Base-by-base conservation (phyloP, 2,888 invertebrate genomes). In the Iselma pallidipennis region DNA sequence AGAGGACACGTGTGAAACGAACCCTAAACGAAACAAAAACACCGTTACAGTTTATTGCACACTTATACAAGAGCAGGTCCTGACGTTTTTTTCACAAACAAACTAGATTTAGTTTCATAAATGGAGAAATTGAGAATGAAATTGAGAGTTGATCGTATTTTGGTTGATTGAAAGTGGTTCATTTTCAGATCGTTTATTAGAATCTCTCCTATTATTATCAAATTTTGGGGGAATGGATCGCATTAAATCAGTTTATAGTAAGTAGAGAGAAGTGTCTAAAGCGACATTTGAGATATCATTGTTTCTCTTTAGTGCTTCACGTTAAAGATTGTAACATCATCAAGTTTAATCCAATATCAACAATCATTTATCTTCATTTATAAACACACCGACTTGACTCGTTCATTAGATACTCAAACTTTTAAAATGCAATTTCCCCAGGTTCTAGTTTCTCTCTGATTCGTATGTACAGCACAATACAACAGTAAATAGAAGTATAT, bases 321-420 rank as follows among this genome's bases (percentile, higher is more conserved):
- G 73, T 77, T n/a, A 74, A 76, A 77, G 71, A 71, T 72, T 67
- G 70, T 68, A 76, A 29, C 74, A 77, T 78, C 80, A 76, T 80
- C 79, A 76, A 71, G 77, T 78, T 37, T 82, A 82, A 82, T 82
- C 82, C 81, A 82, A 82, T 82, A 82, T 81, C 79, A 68, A 75
- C 37, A 75, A 80, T 76, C 81, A 82, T 82, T 82, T 81, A 82
- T 82, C 82, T 82, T 82, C 82, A 82, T 82, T 82, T 82, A 79
- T 37, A 37, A 37, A 37, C 37, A 37, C 37, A 37, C 16, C 37
- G 16, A 16, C 16, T 37, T 57, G 76, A 74, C 80, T 79, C 78
- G 80, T 81, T 82, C 81, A 82, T 82, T 82, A 82, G 80, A 77
- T 78, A 37, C 66, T n/a, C 72, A 79, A n/a, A 79, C 79, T 81